These are phyloP conservation scores for Triplophysa dalaica DNA, from an alignment of 2,113 vertebrate genomes.

Conservation along the genomic window DNA sequence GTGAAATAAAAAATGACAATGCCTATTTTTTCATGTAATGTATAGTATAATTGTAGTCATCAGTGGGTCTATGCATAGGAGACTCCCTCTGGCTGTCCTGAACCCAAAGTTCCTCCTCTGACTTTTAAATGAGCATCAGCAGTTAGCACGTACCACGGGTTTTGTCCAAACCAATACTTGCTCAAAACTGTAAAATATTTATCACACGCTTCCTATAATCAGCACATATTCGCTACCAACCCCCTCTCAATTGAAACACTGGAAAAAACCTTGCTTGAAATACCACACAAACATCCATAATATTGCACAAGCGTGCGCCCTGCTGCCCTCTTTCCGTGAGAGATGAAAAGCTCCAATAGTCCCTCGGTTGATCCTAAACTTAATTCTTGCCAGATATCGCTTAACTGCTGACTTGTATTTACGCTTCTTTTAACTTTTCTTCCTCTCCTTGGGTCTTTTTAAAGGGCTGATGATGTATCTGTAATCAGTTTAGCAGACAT, in stretches of 20 bases:
- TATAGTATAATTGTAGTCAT: constrained; percentile 15
- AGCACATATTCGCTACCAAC: constrained; percentile 16
- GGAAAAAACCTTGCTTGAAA: constrained; percentile 29
- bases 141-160: constrained; percentile 30
- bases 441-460: constrained; percentile 36
- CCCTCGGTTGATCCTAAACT: constrained; percentile 19
- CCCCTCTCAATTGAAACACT: constrained; percentile 45
- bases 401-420: constrained; percentile 36
- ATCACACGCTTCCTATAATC: constrained; percentile 47
- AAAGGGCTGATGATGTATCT: constrained; percentile 49
- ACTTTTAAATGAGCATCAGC: constrained; percentile 47
- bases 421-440: constrained; percentile 11
- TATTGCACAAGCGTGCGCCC: neutral
- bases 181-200: constrained; percentile 53
- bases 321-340: neutral
- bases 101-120: constrained; percentile 6
- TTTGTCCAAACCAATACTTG: constrained; percentile 39
- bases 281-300: constrained; percentile 37
- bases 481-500: constrained; percentile 40
- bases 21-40: neutral
- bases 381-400: constrained; percentile 20
- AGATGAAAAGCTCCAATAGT: constrained; percentile 21
- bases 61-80: constrained; percentile 16
- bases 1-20: too few species aligned
- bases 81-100: constrained; percentile 1